Conservation (phyloP, 2,113 vertebrate genomes). For the Brienomyrus brachyistius region DNA sequence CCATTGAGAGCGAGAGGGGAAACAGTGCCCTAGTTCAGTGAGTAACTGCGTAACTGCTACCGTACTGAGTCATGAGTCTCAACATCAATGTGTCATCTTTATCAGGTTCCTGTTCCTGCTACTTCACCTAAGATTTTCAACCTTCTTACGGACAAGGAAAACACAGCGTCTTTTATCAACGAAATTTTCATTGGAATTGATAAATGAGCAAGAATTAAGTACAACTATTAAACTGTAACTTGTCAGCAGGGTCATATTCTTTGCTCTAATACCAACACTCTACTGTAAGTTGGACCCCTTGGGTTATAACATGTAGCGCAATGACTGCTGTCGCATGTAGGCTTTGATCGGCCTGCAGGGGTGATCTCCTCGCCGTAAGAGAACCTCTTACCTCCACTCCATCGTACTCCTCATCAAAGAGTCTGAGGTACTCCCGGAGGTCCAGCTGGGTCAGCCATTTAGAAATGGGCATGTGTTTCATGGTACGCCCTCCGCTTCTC, state of each 20-base stretch:
- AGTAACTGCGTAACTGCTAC: neutral
- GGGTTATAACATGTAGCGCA: neutral
- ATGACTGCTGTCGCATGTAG: neutral
- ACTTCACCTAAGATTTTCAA: neutral
- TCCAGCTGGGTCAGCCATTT: conserved; percentile 67
- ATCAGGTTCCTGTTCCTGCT: neutral
- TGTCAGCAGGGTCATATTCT: neutral
- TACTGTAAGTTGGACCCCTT: neutral
- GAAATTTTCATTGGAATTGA: neutral
- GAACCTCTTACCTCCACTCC: conserved; percentile 61
- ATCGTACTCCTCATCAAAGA: conserved; percentile 64
- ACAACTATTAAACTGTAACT: neutral
- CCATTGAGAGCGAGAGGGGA: neutral
- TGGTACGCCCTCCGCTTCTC: neutral
- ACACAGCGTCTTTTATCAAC: neutral
- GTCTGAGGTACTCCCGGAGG: conserved; percentile 58
- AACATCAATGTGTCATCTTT: neutral
- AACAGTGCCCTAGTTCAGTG: neutral
- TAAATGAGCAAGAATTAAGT: neutral
- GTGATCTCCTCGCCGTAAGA: neutral
- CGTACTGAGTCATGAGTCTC: neutral
- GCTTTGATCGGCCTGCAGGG: neutral
- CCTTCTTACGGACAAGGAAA: neutral
- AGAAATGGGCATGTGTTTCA: conserved; percentile 67
- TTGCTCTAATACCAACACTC: neutral